Conservation (phyloP, 1,140 invertebrate species). For the Dreissena rostriformis region DNA sequence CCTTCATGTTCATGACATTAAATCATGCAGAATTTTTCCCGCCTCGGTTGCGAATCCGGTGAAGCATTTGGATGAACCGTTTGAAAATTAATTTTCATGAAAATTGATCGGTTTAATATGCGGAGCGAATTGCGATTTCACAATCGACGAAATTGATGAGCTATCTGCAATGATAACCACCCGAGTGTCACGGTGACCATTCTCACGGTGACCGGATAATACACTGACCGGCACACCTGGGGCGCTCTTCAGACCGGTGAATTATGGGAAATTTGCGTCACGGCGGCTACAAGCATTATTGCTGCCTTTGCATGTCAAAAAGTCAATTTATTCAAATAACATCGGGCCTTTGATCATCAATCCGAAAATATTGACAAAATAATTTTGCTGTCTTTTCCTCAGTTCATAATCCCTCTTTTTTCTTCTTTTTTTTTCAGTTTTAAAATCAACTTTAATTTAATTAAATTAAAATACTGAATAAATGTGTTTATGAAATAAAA, state of each 20-base stretch:
- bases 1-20: slow-evolving; percentile 8
- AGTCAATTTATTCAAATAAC: not conserved
- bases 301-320: slow-evolving; percentile 4
- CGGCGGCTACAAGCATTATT: slow-evolving; percentile 6
- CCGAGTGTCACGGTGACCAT: slow-evolving; percentile 45
- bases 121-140: slow-evolving; percentile 23
- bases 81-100: slow-evolving; percentile 58
- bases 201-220: slow-evolving; percentile 47
- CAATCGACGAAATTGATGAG: slow-evolving; percentile 54
- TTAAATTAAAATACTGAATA: too few relatives aligned
- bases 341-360: too few relatives aligned
- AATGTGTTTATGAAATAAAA: too few relatives aligned
- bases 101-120: slow-evolving; percentile 58
- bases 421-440: too few relatives aligned
- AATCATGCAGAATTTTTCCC: slow-evolving; percentile 38
- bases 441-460: too few relatives aligned
- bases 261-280: slow-evolving; percentile 54
- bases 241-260: slow-evolving; percentile 38
- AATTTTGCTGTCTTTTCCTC: too few relatives aligned
- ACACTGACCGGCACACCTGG: slow-evolving; percentile 59
- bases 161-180: slow-evolving; percentile 19
- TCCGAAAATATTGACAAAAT: too few relatives aligned
- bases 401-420: too few relatives aligned
- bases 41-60: slow-evolving; percentile 36
- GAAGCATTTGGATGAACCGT: slow-evolving; percentile 49